These are phyloP conservation scores for Danionella cerebrum DNA, from an alignment of 2,113 vertebrate species.

Conservation along the genomic window DNA sequence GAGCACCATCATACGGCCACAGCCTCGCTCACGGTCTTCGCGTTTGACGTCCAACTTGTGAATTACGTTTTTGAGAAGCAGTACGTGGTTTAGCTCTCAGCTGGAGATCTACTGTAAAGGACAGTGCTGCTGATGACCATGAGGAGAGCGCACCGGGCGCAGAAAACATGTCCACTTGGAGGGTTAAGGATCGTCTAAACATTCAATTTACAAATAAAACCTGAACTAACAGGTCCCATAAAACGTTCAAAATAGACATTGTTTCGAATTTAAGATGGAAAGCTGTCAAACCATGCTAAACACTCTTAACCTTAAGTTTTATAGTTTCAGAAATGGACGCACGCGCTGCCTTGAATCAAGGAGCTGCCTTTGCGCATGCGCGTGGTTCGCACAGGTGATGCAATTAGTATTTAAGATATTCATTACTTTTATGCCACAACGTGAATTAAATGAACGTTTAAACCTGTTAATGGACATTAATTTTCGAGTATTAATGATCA, in stretches of 20 bases:
- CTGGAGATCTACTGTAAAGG: slow-evolving; percentile 45
- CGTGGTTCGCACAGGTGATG: too few species aligned
- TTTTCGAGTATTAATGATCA: too few species aligned
- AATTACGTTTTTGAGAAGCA: slow-evolving; percentile 50
- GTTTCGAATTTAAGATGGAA: background rate
- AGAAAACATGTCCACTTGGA: slow-evolving; percentile 61
- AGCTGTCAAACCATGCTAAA: background rate
- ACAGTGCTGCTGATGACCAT: slow-evolving; percentile 52
- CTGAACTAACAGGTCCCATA: slow-evolving; percentile 42
- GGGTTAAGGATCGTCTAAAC: slow-evolving; percentile 57
- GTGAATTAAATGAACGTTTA: too few species aligned
- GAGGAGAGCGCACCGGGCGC: slow-evolving; percentile 56
- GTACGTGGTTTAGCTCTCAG: slow-evolving; percentile 48
- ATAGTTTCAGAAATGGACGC: background rate
- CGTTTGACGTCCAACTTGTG: slow-evolving; percentile 50
- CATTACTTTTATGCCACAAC: too few species aligned
- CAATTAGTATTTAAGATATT: too few species aligned
- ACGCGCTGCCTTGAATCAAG: slow-evolving; percentile 11
- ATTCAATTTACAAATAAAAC: slow-evolving; percentile 51
- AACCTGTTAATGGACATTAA: too few species aligned
- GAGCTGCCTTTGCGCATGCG: background rate
- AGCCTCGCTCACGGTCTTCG: slow-evolving; percentile 41
- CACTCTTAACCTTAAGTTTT: too few species aligned
- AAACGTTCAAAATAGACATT: slow-evolving; percentile 50
- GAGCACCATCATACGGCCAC: slow-evolving; percentile 35